Percentiles rank a stretch among this genome's conserved stretches.
Conservation (phyloP, 2,888 invertebrate genomes). For the Vannuccia rotundouncinata region DNA sequence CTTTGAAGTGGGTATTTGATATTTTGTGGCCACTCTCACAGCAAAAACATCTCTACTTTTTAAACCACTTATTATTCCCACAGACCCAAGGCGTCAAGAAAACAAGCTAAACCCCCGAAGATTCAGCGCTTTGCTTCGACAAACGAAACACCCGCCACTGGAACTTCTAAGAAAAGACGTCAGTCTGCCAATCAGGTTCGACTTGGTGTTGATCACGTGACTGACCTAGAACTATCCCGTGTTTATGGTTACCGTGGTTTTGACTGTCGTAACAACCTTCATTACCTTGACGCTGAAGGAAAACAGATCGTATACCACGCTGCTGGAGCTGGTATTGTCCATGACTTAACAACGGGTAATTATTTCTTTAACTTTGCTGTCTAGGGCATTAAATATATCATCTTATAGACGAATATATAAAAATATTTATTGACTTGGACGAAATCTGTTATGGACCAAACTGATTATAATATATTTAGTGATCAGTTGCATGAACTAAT, state of each 20-base stretch:
- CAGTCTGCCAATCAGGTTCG: not conserved
- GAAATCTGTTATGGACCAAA: too few relatives aligned
- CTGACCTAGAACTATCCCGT: conserved; percentile 51
- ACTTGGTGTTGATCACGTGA: conserved; percentile 10
- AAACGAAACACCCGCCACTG: conserved; percentile 47
- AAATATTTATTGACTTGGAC: too few relatives aligned
- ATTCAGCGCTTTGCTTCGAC: conserved; percentile 41
- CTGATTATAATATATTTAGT: too few relatives aligned
- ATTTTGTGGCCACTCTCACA: not conserved
- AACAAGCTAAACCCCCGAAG: not conserved
- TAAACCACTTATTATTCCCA: not conserved
- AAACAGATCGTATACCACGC: conserved; percentile 56
- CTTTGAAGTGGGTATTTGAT: not conserved
- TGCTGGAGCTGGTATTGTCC: conserved; percentile 56
- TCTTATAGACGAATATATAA: not conserved
- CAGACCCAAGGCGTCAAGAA: not conserved
- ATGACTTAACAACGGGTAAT: conserved; percentile 44
- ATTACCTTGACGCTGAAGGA: conserved; percentile 54
- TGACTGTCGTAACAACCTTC: conserved; percentile 54
- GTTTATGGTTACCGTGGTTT: conserved; percentile 57
- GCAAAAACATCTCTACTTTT: not conserved
- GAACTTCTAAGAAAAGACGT: conserved; percentile 41
- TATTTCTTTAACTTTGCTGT: not conserved
- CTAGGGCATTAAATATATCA: not conserved
- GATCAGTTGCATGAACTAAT: too few relatives aligned